Conservation (phyloP, 1,140 invertebrate species). For the Sesamia nonagrioides region DNA sequence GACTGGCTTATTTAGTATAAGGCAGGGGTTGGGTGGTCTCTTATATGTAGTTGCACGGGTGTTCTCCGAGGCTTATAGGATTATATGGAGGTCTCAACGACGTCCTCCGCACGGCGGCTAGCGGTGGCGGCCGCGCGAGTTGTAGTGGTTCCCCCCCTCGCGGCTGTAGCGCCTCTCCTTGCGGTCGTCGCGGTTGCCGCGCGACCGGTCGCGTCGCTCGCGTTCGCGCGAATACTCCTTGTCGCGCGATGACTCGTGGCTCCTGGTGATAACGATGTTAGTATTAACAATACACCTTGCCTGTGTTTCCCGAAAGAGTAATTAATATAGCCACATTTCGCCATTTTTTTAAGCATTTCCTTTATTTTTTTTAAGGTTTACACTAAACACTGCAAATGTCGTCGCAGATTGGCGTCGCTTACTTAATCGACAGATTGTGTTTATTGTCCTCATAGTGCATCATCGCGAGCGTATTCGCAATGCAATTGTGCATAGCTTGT, state of each 20-base stretch:
- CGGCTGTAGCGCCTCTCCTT: constrained; percentile 81
- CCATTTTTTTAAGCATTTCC: too few relatives aligned
- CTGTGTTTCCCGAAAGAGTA: not conserved
- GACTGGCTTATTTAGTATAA: not conserved
- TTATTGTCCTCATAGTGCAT: too few relatives aligned
- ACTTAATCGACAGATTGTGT: too few relatives aligned
- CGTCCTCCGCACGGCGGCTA: constrained; percentile 49
- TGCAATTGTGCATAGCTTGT: not conserved
- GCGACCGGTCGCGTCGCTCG: constrained; percentile 74
- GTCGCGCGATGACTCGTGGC: constrained; percentile 67
- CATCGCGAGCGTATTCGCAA: not conserved
- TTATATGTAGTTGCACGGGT: not conserved
- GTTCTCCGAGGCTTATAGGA: not conserved
- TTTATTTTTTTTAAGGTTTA: too few relatives aligned
- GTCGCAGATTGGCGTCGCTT: not conserved
- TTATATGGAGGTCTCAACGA: not conserved
- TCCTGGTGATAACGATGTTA: constrained; percentile 41
- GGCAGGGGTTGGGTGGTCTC: constrained; percentile 40
- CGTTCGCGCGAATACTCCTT: constrained; percentile 76
- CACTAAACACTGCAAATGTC: not conserved
- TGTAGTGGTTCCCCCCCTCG: constrained; percentile 73
- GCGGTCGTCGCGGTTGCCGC: constrained; percentile 68
- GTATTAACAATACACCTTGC: not conserved
- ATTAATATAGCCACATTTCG: too few relatives aligned
- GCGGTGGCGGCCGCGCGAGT: constrained; percentile 73